Conservation (phyloP, 92 coral and sea anemone genomes). For the Phymanthus crucifer region DNA sequence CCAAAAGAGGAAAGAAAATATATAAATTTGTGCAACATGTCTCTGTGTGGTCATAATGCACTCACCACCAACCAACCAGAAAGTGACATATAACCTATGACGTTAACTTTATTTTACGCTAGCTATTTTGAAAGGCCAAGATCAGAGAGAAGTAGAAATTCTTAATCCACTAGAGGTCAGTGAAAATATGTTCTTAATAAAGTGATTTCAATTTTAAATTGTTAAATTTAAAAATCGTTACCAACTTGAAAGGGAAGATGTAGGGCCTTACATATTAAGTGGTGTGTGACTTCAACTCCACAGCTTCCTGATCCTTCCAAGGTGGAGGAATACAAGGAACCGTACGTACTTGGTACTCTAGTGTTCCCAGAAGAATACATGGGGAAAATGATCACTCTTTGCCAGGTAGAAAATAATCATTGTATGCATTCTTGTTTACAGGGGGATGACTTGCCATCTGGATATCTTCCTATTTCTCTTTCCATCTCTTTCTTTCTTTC, state of each 20-base stretch:
- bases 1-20: too few relatives aligned
- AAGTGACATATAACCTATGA: too few relatives aligned
- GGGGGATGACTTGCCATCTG: neutral
- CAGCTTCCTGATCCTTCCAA: conserved; percentile 91
- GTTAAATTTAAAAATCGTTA: too few relatives aligned
- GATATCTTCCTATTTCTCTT: neutral
- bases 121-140: conserved; percentile 78
- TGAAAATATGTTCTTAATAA: neutral
- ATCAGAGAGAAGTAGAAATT: conserved; percentile 60
- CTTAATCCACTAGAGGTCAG: conserved; percentile 87
- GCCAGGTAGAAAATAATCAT: conserved; percentile 61
- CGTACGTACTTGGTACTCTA: conserved; percentile 84
- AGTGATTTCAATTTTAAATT: neutral
- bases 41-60: too few relatives aligned
- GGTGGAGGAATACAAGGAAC: conserved; percentile 77
- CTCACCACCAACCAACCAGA: too few relatives aligned
- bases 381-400: conserved; percentile 90
- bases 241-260: too few relatives aligned
- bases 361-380: conserved; percentile 87
- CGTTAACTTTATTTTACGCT: neutral
- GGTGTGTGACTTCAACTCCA: neutral
- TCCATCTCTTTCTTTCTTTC: neutral
- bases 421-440: neutral
- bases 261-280: too few relatives aligned
- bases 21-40: too few relatives aligned